Evolutionary conservation across 2,888 invertebrate genomes (phyloP), one percentile per base, ranked within the genome.

Genomic region (Nemurella pictetii): DNA sequence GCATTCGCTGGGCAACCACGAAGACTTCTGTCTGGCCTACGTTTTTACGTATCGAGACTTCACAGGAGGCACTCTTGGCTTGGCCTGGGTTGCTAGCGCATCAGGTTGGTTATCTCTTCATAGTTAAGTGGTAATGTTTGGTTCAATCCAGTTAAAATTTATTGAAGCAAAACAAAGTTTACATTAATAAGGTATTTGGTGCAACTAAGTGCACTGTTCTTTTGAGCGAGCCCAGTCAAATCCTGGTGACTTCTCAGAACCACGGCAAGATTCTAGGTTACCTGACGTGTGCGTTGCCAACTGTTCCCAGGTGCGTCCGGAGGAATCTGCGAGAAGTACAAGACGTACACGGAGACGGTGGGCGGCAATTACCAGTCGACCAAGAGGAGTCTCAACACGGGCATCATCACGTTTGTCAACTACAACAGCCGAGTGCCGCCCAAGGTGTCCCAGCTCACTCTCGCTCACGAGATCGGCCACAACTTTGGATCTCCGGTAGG

Each of bases 11-110:
- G 96, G 96, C 85, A 98, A 99, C 92, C 99, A 99, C 90, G 97
- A 99, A 89, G 97, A 97, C 90, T 99, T 99, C 92, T 99, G 99
- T 90, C 93, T 99, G 87, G 99, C 99, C n/a, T 99, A 99, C 90
- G 98, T 99, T 86, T 99, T 99, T 91, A 99, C 99, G 0, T 97
- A 97, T 90, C 94, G 98, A 89, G 99, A 99, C 91, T 99, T 99
- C 90, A 98, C 98, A 27, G 98, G 98, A 9, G 99, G 99, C 86
- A 99, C 99, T 26, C 92, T 99, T 75, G 99, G 99, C 28, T 92
- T 99, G 80, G 99, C 99, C 3, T 99, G 99, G 99, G 99, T 99
- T 29, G 99, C 99, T 32, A 97, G 98, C 87, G 98, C 98, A 0
- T 97, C 97, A 85, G 91, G 91, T 90, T 89, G 88, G 85, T 85